These are phyloP conservation scores for Otis tarda DNA, from an alignment of 2,113 vertebrate genomes.

Conservation along the genomic window DNA sequence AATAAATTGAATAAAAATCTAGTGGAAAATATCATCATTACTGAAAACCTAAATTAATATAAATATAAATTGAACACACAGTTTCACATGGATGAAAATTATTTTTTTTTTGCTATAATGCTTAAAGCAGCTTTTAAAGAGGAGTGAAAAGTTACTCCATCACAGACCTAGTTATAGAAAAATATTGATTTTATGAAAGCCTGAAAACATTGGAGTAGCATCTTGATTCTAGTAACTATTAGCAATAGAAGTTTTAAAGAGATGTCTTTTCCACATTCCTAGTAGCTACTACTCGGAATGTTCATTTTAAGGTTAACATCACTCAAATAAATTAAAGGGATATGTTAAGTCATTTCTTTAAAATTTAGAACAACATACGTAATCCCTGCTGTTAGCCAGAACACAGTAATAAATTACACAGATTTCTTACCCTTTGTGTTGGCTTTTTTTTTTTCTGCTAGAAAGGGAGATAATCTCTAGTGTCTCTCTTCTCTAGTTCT, in stretches of 20 bases:
- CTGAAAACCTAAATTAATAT: background rate
- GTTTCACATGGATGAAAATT: background rate
- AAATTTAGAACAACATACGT: background rate
- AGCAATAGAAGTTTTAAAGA: background rate
- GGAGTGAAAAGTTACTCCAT: background rate
- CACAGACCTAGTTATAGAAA: background rate
- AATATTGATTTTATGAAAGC: background rate
- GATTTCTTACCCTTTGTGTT: background rate
- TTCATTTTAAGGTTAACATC: background rate
- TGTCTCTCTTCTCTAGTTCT: background rate
- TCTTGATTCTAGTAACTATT: background rate
- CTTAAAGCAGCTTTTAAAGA: background rate
- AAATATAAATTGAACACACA: background rate
- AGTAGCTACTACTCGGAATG: background rate
- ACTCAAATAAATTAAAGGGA: background rate
- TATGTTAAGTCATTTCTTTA: background rate
- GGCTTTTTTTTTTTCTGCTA: background rate
- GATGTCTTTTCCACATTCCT: fast-evolving
- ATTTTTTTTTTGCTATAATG: fast-evolving
- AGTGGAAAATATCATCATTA: background rate
- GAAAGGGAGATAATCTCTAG: background rate
- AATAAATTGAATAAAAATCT: background rate
- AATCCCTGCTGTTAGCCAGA: background rate
- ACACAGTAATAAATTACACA: background rate
- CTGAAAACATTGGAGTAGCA: background rate